phyloP scores from a whole-genome alignment of 1,140 invertebrate species.

The Drosophila ohnishii region DNA sequence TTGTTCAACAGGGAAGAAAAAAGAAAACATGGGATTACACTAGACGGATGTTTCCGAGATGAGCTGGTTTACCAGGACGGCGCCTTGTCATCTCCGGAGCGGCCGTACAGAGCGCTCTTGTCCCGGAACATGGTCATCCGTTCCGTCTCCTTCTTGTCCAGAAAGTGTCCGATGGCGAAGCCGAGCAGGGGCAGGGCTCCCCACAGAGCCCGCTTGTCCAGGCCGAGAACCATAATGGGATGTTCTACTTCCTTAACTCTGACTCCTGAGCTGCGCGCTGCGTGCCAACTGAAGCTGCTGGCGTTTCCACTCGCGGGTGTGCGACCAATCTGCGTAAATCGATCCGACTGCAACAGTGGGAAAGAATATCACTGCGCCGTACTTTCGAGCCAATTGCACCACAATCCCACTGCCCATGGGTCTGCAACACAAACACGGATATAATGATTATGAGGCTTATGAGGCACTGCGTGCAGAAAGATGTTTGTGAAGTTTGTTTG shows the following conservation, averaged over 20 bases:
- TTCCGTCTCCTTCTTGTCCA: slow-evolving; percentile 88
- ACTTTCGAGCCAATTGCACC: slow-evolving; percentile 83
- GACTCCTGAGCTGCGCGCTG: slow-evolving; percentile 52
- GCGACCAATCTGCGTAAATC: slow-evolving; percentile 88
- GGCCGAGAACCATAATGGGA: slow-evolving; percentile 84
- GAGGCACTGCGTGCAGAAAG: slow-evolving; percentile 10
- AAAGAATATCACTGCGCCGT: slow-evolving; percentile 86
- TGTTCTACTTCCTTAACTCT: slow-evolving; percentile 44
- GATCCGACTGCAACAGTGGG: slow-evolving; percentile 85
- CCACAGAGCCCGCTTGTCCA: slow-evolving; percentile 83
- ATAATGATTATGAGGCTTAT: slow-evolving; percentile 26
- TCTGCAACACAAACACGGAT: slow-evolving; percentile 61
- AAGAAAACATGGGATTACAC: slow-evolving; percentile 34
- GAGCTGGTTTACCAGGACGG: slow-evolving; percentile 86
- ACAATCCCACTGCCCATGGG: slow-evolving; percentile 77
- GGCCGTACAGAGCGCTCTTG: slow-evolving; percentile 89
- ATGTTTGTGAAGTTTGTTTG: neutral
- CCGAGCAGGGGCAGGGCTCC: slow-evolving; percentile 84
- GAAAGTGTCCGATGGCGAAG: slow-evolving; percentile 85
- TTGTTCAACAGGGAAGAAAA: slow-evolving; percentile 35
- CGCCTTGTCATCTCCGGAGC: slow-evolving; percentile 85
- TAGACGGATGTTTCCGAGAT: slow-evolving; percentile 20
- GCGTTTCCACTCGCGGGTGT: slow-evolving; percentile 88
- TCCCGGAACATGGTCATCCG: slow-evolving; percentile 89
- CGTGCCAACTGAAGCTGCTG: slow-evolving; percentile 79